These are phyloP conservation scores for Palythoa grandis DNA, from an alignment of 92 coral and sea anemone species.

Conservation along the genomic window DNA sequence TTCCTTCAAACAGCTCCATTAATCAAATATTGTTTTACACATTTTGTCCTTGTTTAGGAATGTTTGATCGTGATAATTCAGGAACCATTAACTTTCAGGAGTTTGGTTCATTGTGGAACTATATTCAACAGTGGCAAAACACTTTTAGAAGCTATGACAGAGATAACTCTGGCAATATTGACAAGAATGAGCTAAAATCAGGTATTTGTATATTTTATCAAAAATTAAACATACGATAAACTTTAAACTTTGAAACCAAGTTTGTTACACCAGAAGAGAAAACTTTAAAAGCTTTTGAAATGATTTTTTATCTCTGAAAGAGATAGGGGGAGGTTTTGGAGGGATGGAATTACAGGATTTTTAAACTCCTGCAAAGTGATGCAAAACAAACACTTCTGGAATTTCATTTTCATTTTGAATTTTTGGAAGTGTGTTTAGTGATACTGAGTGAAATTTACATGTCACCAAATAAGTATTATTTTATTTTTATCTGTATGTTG, in stretches of 20 bases:
- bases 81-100: slow-evolving; percentile 96
- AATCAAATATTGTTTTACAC: neutral
- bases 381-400: too few species aligned
- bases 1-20: neutral
- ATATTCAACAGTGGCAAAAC: slow-evolving; percentile 95
- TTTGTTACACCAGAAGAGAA: neutral
- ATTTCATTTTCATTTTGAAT: too few species aligned
- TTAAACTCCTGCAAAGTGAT: too few species aligned
- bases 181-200: slow-evolving; percentile 87
- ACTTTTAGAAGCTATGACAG: slow-evolving; percentile 92
- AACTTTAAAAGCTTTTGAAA: neutral
- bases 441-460: too few species aligned
- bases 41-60: slow-evolving; percentile 58
- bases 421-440: too few species aligned
- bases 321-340: neutral
- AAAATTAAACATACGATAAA: neutral
- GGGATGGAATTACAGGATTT: too few species aligned
- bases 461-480: too few species aligned
- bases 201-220: slow-evolving; percentile 53
- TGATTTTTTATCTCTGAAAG: neutral
- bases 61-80: slow-evolving; percentile 96
- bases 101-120: slow-evolving; percentile 91
- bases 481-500: too few species aligned
- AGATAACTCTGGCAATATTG: slow-evolving; percentile 94
- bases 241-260: neutral